A percentile compares a stretch with the other conserved stretches of the same genome.
Conservation (phyloP, 2,113 vertebrate species). For the Zosterops borbonicus region DNA sequence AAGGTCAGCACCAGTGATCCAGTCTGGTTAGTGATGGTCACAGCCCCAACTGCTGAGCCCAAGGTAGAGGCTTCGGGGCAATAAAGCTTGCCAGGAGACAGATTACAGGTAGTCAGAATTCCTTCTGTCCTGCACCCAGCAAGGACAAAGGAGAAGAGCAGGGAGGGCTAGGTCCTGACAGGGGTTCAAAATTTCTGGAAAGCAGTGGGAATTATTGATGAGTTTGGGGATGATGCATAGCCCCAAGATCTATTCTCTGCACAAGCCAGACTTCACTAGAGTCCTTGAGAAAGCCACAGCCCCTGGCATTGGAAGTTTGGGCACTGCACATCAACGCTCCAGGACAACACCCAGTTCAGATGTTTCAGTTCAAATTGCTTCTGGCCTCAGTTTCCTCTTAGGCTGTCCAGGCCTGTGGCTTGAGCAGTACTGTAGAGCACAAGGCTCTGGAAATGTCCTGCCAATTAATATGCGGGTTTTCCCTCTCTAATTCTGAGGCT, state of each 20-base stretch:
- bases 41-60: background rate
- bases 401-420: rapidly evolving
- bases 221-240: background rate
- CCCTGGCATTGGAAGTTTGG: background rate
- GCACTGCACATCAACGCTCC: rapidly evolving
- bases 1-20: background rate
- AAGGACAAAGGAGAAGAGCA: background rate
- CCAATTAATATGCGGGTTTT: background rate
- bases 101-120: background rate
- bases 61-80: background rate
- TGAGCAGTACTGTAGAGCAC: background rate
- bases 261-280: background rate
- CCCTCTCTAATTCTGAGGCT: background rate
- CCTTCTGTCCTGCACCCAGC: background rate
- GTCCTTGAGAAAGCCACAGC: background rate
- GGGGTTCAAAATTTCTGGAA: background rate
- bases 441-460: background rate
- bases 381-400: background rate
- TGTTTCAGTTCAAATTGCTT: background rate
- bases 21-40: background rate
- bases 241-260: background rate
- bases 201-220: background rate
- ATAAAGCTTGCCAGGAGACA: background rate
- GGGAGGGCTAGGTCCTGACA: background rate
- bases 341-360: rapidly evolving